phyloP scores from a whole-genome alignment of 2,888 invertebrate species.

The Catocala sponsa region DNA sequence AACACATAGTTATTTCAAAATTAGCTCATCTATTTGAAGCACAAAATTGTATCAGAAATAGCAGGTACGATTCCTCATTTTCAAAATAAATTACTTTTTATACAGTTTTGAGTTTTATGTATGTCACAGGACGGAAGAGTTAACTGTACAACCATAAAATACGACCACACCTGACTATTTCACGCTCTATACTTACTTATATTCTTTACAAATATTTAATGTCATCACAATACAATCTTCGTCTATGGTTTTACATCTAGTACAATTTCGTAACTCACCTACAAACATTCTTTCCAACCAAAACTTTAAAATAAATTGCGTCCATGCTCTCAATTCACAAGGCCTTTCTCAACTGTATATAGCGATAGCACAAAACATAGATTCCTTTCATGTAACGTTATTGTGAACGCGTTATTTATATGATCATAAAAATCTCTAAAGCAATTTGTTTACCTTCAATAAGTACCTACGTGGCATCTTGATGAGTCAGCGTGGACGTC shows the following conservation, averaged over 20 bases:
- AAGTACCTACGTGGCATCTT: slow-evolving; percentile 24
- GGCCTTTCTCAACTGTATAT: slow-evolving; percentile 37
- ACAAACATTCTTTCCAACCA: slow-evolving; percentile 15
- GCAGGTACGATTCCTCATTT: too few relatives aligned
- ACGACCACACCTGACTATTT: too few relatives aligned
- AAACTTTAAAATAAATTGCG: slow-evolving; percentile 32
- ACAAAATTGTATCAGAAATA: too few relatives aligned
- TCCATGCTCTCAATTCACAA: slow-evolving; percentile 34
- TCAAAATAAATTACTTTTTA: too few relatives aligned
- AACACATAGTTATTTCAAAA: too few relatives aligned
- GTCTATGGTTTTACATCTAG: not conserved
- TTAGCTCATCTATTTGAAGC: too few relatives aligned
- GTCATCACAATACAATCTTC: too few relatives aligned
- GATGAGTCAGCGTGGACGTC: slow-evolving; percentile 49
- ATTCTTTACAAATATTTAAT: too few relatives aligned
- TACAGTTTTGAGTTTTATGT: too few relatives aligned
- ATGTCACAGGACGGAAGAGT: too few relatives aligned
- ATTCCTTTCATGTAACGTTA: slow-evolving; percentile 47
- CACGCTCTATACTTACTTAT: too few relatives aligned
- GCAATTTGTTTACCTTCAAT: slow-evolving; percentile 61
- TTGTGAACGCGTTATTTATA: slow-evolving; percentile 48
- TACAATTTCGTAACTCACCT: slow-evolving; percentile 7
- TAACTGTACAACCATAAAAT: too few relatives aligned
- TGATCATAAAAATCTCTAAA: slow-evolving; percentile 53
- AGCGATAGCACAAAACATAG: slow-evolving; percentile 37